Percentiles rank a stretch among this genome's conserved stretches.
These are phyloP conservation scores for Melanerpes formicivorus DNA, from an alignment of 2,113 vertebrate genomes.

Conservation along the genomic window DNA sequence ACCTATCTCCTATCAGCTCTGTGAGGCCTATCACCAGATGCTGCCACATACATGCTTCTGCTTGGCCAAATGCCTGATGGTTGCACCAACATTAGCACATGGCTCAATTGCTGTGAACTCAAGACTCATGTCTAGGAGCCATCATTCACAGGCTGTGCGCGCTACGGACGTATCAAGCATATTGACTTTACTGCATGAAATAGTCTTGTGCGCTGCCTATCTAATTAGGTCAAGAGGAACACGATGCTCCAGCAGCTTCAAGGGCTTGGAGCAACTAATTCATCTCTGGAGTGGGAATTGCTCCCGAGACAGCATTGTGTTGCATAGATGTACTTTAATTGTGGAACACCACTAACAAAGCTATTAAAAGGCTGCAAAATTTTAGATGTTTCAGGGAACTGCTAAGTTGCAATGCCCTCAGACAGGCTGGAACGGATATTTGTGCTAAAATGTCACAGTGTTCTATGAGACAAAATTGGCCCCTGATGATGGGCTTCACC, in stretches of 20 bases:
- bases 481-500: not conserved
- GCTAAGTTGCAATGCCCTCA: not conserved
- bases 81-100: accelerated
- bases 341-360: not conserved
- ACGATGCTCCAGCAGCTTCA: not conserved
- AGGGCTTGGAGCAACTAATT: not conserved
- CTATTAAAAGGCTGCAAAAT: not conserved
- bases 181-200: accelerated
- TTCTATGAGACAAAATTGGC: not conserved
- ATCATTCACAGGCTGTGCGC: accelerated
- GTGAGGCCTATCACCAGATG: not conserved
- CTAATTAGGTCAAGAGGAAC: not conserved
- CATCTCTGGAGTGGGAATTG: not conserved
- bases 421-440: not conserved
- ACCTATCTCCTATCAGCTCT: not conserved
- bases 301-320: not conserved
- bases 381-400: not conserved
- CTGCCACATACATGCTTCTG: not conserved
- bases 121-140: not conserved
- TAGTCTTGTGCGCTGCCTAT: not conserved
- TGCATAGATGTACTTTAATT: not conserved
- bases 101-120: accelerated
- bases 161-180: not conserved
- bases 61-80: not conserved
- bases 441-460: not conserved